phyloP scores from a whole-genome alignment of 1,140 invertebrate genomes.

The Hyles vespertilio region DNA sequence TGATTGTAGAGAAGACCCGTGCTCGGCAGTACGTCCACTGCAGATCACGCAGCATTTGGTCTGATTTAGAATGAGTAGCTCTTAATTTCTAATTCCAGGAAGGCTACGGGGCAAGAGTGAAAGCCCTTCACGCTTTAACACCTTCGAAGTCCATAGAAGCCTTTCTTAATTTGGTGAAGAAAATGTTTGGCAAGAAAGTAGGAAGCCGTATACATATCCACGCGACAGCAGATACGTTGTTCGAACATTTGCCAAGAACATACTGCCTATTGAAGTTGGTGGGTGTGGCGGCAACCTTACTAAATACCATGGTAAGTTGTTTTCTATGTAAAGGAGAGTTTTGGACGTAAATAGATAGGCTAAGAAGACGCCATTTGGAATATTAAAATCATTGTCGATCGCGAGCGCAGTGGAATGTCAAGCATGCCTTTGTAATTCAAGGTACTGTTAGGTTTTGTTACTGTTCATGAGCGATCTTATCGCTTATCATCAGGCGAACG shows the following conservation, averaged over 20 bases:
- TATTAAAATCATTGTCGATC: background rate
- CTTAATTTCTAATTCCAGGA: slow-evolving; percentile 7
- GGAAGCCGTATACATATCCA: slow-evolving; percentile 1
- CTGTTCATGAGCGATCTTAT: too few species aligned
- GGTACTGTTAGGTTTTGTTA: too few species aligned
- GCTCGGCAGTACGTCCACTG: too few species aligned
- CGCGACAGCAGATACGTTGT: slow-evolving; percentile 1
- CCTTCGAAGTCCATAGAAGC: slow-evolving; percentile 29
- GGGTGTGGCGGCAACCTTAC: slow-evolving; percentile 6
- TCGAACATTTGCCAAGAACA: slow-evolving; percentile 12
- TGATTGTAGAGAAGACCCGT: too few species aligned
- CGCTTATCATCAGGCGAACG: too few species aligned
- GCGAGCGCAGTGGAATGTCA: too few species aligned
- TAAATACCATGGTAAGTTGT: slow-evolving; percentile 6
- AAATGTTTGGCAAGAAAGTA: slow-evolving; percentile 20
- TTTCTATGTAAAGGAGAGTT: background rate
- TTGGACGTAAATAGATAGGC: background rate
- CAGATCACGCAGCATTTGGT: too few species aligned
- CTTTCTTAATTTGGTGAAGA: slow-evolving; percentile 27
- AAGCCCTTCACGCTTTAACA: slow-evolving; percentile 27
- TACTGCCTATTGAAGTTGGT: slow-evolving; percentile 10
- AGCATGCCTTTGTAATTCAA: too few species aligned
- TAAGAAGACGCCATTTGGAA: background rate
- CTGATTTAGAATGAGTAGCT: background rate
- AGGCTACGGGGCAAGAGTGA: slow-evolving; percentile 25